phyloP scores from a whole-genome alignment of 2,113 vertebrate species.

The Hippocampus mohnikei region DNA sequence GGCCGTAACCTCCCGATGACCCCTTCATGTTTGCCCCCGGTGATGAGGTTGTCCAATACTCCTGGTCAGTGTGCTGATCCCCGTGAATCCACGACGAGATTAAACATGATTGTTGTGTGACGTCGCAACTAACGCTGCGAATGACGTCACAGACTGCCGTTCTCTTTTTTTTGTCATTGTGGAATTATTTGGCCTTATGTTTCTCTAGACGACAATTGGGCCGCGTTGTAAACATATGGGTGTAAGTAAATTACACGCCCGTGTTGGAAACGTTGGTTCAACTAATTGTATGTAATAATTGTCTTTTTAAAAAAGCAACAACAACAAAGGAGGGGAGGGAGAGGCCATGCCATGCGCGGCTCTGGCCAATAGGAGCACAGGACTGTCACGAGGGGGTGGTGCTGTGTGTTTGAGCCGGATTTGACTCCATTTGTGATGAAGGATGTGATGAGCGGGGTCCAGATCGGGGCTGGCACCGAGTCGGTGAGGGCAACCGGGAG shows the following conservation, averaged over 20 bases:
- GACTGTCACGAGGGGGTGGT: slow-evolving; percentile 39
- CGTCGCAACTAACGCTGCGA: slow-evolving; percentile 14
- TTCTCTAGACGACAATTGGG: neutral
- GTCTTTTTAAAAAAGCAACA: neutral
- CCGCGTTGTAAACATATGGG: neutral
- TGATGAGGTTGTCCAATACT: slow-evolving; percentile 52
- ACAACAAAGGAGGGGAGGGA: slow-evolving; percentile 10
- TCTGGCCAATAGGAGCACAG: slow-evolving; percentile 54
- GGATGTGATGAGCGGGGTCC: slow-evolving; percentile 41
- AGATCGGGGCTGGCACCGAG: slow-evolving; percentile 34
- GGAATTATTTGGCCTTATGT: neutral
- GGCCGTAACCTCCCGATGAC: slow-evolving; percentile 51
- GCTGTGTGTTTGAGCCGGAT: slow-evolving; percentile 37
- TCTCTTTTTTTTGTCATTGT: neutral
- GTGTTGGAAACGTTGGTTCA: neutral
- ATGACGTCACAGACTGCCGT: neutral
- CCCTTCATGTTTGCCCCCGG: slow-evolving; percentile 57
- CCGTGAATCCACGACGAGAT: slow-evolving; percentile 10
- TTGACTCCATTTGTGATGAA: slow-evolving; percentile 60
- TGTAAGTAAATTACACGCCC: neutral
- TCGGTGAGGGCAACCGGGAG: slow-evolving; percentile 22
- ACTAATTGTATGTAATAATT: neutral
- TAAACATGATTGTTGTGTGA: slow-evolving; percentile 4
- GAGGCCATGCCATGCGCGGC: slow-evolving; percentile 14
- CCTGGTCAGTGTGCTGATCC: slow-evolving; percentile 47